These are phyloP conservation scores for Pammene fasciana DNA, from an alignment of 2,888 invertebrate species.

Conservation along the genomic window DNA sequence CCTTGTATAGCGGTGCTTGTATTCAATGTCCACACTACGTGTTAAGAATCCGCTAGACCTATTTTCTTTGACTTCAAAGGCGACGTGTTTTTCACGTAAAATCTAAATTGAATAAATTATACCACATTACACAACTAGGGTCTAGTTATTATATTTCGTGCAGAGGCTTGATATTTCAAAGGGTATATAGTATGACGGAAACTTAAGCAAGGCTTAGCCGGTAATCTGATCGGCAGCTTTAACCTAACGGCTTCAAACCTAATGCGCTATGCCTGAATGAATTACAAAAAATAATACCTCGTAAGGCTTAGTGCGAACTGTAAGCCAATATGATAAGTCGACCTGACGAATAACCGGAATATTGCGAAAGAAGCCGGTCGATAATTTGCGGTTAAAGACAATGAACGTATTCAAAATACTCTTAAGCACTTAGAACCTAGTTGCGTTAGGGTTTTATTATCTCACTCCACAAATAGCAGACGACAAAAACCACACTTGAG, in stretches of 20 bases:
- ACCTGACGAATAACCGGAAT: conserved; percentile 41
- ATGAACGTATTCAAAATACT: conserved; percentile 43
- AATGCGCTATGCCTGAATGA: conserved; percentile 71
- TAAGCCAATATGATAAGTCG: conserved; percentile 39
- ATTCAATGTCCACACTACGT: conserved; percentile 62
- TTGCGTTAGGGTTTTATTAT: conserved; percentile 71
- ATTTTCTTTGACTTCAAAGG: conserved; percentile 28
- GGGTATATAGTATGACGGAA: conserved; percentile 31
- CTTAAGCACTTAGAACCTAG: conserved; percentile 50
- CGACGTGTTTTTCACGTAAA: background rate
- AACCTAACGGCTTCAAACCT: conserved; percentile 72
- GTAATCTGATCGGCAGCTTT: conserved; percentile 75
- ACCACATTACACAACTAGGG: background rate
- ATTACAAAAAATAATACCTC: conserved; percentile 66
- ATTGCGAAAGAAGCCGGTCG: conserved; percentile 36
- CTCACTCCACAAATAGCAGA: conserved; percentile 72
- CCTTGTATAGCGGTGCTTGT: conserved; percentile 65
- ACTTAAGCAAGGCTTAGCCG: conserved; percentile 73
- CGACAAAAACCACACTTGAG: conserved; percentile 79
- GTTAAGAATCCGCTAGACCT: conserved; percentile 34
- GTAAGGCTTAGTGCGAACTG: conserved; percentile 43
- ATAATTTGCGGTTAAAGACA: conserved; percentile 31
- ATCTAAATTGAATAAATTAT: conserved; percentile 13
- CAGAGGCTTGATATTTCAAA: conserved; percentile 14
- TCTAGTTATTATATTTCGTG: conserved; percentile 25